A percentile compares a stretch with the other conserved stretches of the same genome.
Conservation (phyloP, 1,140 invertebrate species). For the Drosophila ercepeae region DNA sequence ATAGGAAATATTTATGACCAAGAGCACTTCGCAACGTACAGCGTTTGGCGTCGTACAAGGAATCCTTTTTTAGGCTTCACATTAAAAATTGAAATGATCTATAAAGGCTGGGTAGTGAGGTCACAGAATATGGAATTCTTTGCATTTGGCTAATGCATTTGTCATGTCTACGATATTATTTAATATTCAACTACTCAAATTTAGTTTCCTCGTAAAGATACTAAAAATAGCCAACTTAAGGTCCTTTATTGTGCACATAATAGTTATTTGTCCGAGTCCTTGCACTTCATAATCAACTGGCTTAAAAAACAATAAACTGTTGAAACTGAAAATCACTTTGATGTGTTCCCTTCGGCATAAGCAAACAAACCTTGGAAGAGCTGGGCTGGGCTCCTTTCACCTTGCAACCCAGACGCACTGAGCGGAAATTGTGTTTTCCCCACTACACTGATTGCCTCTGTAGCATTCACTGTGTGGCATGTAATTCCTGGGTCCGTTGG, state of each 20-base stretch:
- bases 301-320: slow-evolving; percentile 28
- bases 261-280: background rate
- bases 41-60: background rate
- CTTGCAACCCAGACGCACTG: slow-evolving; percentile 33
- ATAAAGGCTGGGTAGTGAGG: slow-evolving; percentile 12
- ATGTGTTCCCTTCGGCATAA: slow-evolving; percentile 7
- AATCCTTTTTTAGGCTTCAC: slow-evolving; percentile 22
- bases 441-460: slow-evolving; percentile 30
- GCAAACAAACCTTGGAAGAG: slow-evolving; percentile 4
- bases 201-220: background rate
- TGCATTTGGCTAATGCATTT: slow-evolving; percentile 15
- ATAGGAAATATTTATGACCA: slow-evolving; percentile 43
- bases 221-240: background rate
- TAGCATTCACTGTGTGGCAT: slow-evolving; percentile 5
- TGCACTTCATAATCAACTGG: slow-evolving; percentile 19
- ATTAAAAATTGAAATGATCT: slow-evolving; percentile 39
- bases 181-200: slow-evolving; percentile 6
- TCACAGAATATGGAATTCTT: slow-evolving; percentile 12
- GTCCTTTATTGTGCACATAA: background rate
- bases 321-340: background rate
- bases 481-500: slow-evolving; percentile 26
- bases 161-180: background rate
- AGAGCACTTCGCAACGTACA: slow-evolving; percentile 10
- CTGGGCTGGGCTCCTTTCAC: slow-evolving; percentile 21
- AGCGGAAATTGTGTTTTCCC: slow-evolving; percentile 43